Evolutionary conservation across 2,113 vertebrate genomes (phyloP), one percentile per base, ranked within the genome.

Genomic region (Ginglymostoma cirratum): DNA sequence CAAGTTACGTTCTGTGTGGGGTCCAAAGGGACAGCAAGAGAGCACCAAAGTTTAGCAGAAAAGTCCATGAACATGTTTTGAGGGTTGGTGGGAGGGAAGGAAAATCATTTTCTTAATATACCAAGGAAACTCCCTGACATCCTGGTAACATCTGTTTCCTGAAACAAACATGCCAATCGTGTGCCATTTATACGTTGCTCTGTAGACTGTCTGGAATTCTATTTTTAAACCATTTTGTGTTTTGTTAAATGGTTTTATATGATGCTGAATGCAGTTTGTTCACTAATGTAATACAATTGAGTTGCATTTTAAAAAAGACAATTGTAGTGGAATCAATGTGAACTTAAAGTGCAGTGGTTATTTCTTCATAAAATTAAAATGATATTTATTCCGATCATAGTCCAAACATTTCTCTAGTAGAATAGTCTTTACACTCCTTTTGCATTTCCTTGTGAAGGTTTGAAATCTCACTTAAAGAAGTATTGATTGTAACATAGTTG

Each of bases 331-430:
- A 90, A 90, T 90, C 87, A 93, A 23, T 93, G 89, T 93, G 89
- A 93, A 66, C 34, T 93, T 66, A 66, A 93, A 93, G 55, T 93
- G n/a, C 89, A 66, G 34, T 66, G 55, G n/a, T 67, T 93, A 66
- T 38, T 66, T 93, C 89, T 61, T 93, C n/a, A 38, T n/a, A 38
- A 30, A 93, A 23, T 92, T 55, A 38, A 92, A 92, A 38, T 93
- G 61, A 66, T 93, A 93, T 93, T 93, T 93, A 93, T 93, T 66
- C 89, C 89, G 34, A 66, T n/a, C 65, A 55, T 93, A 66, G n/a
- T 93, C 34, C 89, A 93, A 38, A 93, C n/a, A 61, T 38, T 66
- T 93, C 89, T 90, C 30, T 65, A 1, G 61, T 93, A 65, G 61
- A 93, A 83, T 83, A 93, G 61, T 93, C 61, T 93, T 93, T 93